Base-by-base conservation (phyloP, 2,888 invertebrate species). In the Trypoxylon attenuatum region DNA sequence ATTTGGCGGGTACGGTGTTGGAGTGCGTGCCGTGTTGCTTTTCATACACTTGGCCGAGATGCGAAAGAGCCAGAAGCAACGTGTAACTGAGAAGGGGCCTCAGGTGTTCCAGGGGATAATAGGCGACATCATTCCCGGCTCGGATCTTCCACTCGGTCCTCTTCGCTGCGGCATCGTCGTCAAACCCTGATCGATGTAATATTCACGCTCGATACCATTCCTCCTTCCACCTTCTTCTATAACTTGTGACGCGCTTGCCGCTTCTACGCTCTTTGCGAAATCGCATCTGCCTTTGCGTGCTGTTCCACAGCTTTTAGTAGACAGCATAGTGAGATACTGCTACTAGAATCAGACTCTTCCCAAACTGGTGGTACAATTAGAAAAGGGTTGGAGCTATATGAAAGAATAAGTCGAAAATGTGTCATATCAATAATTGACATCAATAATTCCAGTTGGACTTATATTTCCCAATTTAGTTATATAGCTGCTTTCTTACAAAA, bases 131-230 rank as follows among this genome's bases (percentile, higher is more conserved):
- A 83, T 81, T 75, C 77, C 55, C 71, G 69, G 68, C 58, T 54
- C 56, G 47, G 53, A 41, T 55, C 57, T 46, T 27, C 49, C 18
- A n/a, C n/a, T n/a, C n/a, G n/a, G n/a, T 43, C 46, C 22, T 22
- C 43, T 33, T 52, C 27, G 25, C 57, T 23, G 6, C 56, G 39
- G 54, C 57, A 62, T 79, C 76, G 70, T 82, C 81, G 82, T 85
- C 83, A 82, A 82, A 80, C 69, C 67, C 80, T 86, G 84, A 84
- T 86, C 84, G 83, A 86, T 84, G 82, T 83, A 82, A 85, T 83
- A 82, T 82, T 80, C 79, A 74, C 77, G 70, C 72, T 74, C 72
- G 72, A 74, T 76, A 69, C n/a, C n/a, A n/a, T 77, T 64, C 69
- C 59, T 69, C 66, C 59, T 66, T 62, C 64, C 33, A 33, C 5